phyloP scores from a whole-genome alignment of 2,113 vertebrate species.

The Onychostoma macrolepis region DNA sequence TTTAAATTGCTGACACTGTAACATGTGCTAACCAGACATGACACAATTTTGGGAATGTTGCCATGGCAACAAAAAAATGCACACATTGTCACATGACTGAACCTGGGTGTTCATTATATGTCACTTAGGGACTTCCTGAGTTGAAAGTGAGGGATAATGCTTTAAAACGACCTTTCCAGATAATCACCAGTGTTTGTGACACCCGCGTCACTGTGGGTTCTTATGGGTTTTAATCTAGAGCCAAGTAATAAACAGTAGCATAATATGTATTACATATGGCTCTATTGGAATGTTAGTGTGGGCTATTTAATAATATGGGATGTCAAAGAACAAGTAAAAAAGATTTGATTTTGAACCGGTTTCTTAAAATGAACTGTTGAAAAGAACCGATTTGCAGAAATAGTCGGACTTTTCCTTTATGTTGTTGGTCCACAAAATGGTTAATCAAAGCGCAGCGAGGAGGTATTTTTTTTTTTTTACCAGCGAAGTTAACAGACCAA shows the following conservation, averaged over 20 bases:
- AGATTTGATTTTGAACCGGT: neutral
- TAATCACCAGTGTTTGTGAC: too few species aligned
- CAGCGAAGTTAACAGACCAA: neutral
- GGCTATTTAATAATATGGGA: neutral
- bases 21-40: too few species aligned
- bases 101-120: too few species aligned
- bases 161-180: too few species aligned
- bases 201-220: too few species aligned
- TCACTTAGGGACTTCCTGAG: too few species aligned
- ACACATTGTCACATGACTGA: too few species aligned
- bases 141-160: too few species aligned
- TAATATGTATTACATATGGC: neutral
- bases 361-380: neutral
- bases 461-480: neutral
- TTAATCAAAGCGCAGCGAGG: neutral
- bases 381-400: neutral
- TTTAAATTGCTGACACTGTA: too few species aligned
- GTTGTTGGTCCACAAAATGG: neutral
- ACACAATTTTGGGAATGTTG: too few species aligned
- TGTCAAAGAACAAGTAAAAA: neutral
- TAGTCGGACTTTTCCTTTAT: neutral
- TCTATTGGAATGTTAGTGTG: neutral
- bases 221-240: neutral
- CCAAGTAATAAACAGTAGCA: neutral
- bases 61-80: too few species aligned